Evolutionary conservation across 1,140 invertebrate species (phyloP), one percentile per base, ranked within the genome.

Genomic region (Lysiphlebus fabarum): DNA sequence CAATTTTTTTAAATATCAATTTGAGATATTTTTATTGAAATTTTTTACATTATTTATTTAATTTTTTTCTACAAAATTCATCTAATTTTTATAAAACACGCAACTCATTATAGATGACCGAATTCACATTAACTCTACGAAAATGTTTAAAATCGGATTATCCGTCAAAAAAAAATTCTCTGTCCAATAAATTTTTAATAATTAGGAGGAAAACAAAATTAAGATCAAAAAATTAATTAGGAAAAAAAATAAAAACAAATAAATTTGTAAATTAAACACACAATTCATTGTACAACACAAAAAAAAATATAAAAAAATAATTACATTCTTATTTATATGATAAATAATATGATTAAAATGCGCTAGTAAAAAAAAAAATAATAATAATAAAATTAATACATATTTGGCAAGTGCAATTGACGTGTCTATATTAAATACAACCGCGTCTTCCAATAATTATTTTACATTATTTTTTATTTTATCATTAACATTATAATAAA

Each of bases 121-220:
- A 55, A 56, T 42, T 42, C 37, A 53, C 57, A 49, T 62, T 59
- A 42, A 54, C 47, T 60, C 47, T 57, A 26, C 53, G 51, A 56
- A 57, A 61, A 53, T 58, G 44, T 57, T 54, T 64, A 59, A 54
- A n/a, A 61, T 66, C 64, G 65, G 65, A 65, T 67, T 70, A 67
- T 68, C 66, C 63, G 65, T 67, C 58, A 65, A 65, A 38, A 33
- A 12, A 26, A 59, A 54, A 40, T 47, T 59, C 43, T 34, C 53
- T 10, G n/a, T 34, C 12, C 33, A 45, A 55, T 44, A 55, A 44
- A 56, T 36, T 17, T 54, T 38, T 6, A 45, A 43, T 36, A n/a
- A 56, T 9, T 44, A 37, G 12, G 36, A 51, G 11, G 36, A 49
- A 34, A 11, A 36, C 11, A 36, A 51, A 51, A 3, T 40, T 48